A percentile compares a stretch with the other conserved stretches of the same genome.
phyloP scores from a whole-genome alignment of 2,888 invertebrate genomes.

The Lordiphosa fenestrarum region DNA sequence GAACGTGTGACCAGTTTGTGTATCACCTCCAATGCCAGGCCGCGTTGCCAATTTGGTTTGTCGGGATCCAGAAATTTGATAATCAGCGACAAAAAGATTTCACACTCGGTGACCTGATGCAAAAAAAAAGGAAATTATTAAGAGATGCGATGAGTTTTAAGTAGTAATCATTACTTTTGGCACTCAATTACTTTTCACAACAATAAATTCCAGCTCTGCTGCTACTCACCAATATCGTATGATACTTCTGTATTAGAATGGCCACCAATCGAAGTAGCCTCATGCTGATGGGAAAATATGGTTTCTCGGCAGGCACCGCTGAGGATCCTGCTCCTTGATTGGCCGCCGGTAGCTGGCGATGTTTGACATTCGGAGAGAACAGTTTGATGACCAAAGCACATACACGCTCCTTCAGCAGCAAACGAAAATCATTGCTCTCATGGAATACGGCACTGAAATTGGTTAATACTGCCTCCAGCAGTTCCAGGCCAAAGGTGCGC shows the following conservation, averaged over 20 bases:
- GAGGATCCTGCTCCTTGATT: constrained; percentile 82
- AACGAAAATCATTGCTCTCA: constrained; percentile 96
- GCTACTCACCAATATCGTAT: constrained; percentile 87
- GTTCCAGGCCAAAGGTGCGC: constrained; percentile 96
- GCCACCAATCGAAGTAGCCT: constrained; percentile 95
- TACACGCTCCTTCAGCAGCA: constrained; percentile 96
- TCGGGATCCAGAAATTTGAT: constrained; percentile 98
- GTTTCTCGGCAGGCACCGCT: constrained; percentile 89
- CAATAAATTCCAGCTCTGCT: no score
- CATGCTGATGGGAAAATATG: constrained; percentile 98
- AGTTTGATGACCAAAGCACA: constrained; percentile 99
- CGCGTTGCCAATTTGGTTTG: constrained; percentile 97
- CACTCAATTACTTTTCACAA: no score
- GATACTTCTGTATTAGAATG: constrained; percentile 95
- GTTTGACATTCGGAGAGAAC: constrained; percentile 99
- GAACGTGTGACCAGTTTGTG: constrained; percentile 96
- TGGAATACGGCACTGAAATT: constrained; percentile 92
- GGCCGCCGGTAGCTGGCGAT: constrained; percentile 82
- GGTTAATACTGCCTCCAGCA: constrained; percentile 95
- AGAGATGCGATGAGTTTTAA: no score
- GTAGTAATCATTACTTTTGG: no score
- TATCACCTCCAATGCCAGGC: constrained; percentile 95
- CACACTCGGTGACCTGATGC: constrained; percentile 94
- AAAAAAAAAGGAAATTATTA: no score
- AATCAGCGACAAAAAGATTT: constrained; percentile 97